A percentile compares a stretch with the other conserved stretches of the same genome.
Evolutionary conservation across 2,888 invertebrate genomes (phyloP).

Genomic region (Alloscopus bannaensis): DNA sequence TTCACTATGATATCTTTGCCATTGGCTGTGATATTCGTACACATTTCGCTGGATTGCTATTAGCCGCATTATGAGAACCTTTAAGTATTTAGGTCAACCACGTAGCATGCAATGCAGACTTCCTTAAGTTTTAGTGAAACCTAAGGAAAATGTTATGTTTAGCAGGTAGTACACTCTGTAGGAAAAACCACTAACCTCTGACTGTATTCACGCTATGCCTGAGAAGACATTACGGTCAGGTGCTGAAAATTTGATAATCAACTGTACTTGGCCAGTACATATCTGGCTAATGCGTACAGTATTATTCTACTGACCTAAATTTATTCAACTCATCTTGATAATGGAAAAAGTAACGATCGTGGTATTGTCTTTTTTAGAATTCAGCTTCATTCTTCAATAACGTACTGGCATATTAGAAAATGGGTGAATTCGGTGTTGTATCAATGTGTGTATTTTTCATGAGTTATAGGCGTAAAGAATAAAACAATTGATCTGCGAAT

Average conservation of each 20-base stretch:
- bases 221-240: conserved; percentile 55
- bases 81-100: conserved; percentile 8
- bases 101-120: conserved; percentile 4
- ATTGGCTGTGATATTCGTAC: neutral
- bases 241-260: conserved; percentile 48
- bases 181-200: conserved; percentile 8
- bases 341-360: neutral
- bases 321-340: conserved; percentile 48
- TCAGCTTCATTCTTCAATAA: no score
- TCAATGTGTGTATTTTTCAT: no score
- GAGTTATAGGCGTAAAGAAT: no score
- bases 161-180: neutral
- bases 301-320: conserved; percentile 58
- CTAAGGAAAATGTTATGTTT: neutral
- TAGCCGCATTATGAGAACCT: neutral
- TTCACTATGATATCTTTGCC: neutral
- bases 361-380: conserved; percentile 15
- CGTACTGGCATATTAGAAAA: no score
- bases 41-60: neutral
- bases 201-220: conserved; percentile 44
- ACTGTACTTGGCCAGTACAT: neutral
- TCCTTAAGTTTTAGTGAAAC: conserved; percentile 10
- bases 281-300: conserved; percentile 40
- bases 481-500: no score
- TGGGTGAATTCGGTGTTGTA: no score